Conservation (phyloP, 2,888 invertebrate species). For the Pherbina coryleti region DNA sequence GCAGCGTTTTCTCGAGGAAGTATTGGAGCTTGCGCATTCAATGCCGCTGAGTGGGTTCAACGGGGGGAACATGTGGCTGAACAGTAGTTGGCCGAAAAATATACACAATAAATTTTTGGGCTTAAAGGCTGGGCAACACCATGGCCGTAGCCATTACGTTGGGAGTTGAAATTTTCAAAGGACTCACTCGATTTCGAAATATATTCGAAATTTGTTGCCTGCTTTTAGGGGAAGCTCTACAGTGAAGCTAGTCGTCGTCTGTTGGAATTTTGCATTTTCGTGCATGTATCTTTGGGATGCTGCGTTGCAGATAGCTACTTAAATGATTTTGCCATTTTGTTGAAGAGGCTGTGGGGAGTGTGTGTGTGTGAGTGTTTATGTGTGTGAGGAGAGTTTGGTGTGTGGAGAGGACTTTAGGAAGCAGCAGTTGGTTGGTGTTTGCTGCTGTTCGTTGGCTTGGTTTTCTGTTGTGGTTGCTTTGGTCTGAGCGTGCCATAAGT, state of each 20-base stretch:
- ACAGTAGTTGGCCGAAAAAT: neutral
- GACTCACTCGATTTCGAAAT: constrained; percentile 16
- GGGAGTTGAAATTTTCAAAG: constrained; percentile 34
- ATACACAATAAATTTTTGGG: no score
- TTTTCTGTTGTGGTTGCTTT: constrained; percentile 41
- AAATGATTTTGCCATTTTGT: constrained; percentile 35
- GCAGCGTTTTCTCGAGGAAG: neutral
- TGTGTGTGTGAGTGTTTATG: neutral
- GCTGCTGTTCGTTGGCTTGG: constrained; percentile 21
- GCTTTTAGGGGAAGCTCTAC: constrained; percentile 2
- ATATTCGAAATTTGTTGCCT: constrained; percentile 12
- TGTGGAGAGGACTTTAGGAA: neutral
- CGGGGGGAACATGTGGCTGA: neutral
- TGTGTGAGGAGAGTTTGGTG: no score
- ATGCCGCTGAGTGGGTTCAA: neutral
- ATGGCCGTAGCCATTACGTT: neutral
- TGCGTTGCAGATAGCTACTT: neutral
- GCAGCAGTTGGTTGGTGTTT: neutral
- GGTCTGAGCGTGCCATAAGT: constrained; percentile 27
- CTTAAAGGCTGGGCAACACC: neutral
- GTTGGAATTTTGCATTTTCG: no score
- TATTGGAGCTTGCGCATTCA: neutral
- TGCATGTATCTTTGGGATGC: constrained; percentile 8
- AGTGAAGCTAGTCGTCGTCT: neutral
- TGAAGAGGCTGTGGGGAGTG: neutral